phyloP scores from a whole-genome alignment of 2,113 vertebrate species.

The Nibea coibor region DNA sequence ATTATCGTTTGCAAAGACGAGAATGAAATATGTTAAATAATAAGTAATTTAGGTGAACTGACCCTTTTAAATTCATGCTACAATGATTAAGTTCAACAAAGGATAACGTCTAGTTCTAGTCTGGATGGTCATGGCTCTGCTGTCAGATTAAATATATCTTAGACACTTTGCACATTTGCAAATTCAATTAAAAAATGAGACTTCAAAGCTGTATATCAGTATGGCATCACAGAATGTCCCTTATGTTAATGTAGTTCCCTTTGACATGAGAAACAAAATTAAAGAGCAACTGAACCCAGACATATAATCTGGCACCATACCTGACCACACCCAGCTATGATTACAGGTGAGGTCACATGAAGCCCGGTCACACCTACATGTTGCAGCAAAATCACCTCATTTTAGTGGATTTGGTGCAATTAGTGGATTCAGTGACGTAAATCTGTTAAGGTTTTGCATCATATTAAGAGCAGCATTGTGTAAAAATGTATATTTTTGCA shows the following conservation, averaged over 20 bases:
- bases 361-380: neutral
- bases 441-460: neutral
- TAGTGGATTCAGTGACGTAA: too few relatives aligned
- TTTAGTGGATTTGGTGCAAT: neutral
- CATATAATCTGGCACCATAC: neutral
- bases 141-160: neutral
- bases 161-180: neutral
- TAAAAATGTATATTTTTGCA: too few relatives aligned
- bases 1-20: too few relatives aligned
- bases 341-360: neutral
- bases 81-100: neutral
- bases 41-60: neutral
- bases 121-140: neutral
- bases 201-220: neutral
- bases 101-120: neutral
- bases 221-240: slow-evolving; percentile 44
- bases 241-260: neutral
- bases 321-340: slow-evolving; percentile 4
- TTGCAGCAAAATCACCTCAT: neutral
- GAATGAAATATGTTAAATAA: too few relatives aligned
- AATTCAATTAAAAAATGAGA: neutral
- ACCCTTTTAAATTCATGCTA: neutral
- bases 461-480: too few relatives aligned
- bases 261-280: neutral
- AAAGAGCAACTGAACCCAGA: slow-evolving; percentile 39